Evolutionary conservation across 2,888 invertebrate genomes (phyloP).

Genomic region (Lissocephala sabroskyi): DNA sequence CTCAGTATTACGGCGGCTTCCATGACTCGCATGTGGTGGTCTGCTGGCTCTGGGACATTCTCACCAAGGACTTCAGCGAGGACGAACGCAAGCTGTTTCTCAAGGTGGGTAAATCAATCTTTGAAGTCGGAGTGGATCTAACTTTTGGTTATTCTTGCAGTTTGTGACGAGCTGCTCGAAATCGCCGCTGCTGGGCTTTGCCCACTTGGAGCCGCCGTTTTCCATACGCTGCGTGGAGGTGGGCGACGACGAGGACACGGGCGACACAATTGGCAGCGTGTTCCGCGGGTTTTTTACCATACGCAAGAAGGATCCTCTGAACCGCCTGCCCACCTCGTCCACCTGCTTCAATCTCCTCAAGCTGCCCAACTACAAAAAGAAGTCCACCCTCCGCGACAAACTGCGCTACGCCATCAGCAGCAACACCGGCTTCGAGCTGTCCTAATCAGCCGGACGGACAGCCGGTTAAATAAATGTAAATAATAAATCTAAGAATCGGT

Average conservation of each 20-base stretch:
- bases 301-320: constrained; percentile 92
- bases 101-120: constrained; percentile 84
- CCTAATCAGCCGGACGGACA: too few relatives aligned
- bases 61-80: constrained; percentile 94
- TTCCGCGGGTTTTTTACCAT: constrained; percentile 98
- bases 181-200: constrained; percentile 95
- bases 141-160: constrained; percentile 74
- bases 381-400: constrained; percentile 94
- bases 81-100: constrained; percentile 94
- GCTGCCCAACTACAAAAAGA: constrained; percentile 97
- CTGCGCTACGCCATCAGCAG: constrained; percentile 97
- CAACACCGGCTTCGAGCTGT: constrained; percentile 99
- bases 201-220: constrained; percentile 96
- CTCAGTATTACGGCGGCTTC: constrained; percentile 99
- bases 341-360: constrained; percentile 99
- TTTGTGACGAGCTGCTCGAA: constrained; percentile 97
- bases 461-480: constrained; percentile 9
- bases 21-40: constrained; percentile 96
- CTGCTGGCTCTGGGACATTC: constrained; percentile 98
- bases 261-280: constrained; percentile 86
- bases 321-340: constrained; percentile 97
- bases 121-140: too few relatives aligned
- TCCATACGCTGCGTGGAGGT: constrained; percentile 99
- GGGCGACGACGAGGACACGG: constrained; percentile 96
- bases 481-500: constrained; percentile 62